These are phyloP conservation scores for Redunca redunca DNA, from an alignment of 2,113 vertebrate species.

Conservation along the genomic window DNA sequence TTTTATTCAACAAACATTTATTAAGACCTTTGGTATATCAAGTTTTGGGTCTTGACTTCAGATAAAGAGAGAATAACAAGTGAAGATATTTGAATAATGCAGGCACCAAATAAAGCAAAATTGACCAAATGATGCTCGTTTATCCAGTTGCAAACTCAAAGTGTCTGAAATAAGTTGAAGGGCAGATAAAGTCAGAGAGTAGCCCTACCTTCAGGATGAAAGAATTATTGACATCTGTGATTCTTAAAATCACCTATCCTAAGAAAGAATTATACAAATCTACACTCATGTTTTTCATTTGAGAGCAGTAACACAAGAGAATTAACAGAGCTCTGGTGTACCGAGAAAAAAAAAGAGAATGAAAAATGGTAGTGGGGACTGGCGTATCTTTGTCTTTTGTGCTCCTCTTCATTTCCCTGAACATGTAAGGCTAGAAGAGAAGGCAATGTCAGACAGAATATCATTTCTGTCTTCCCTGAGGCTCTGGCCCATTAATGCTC, in stretches of 20 bases:
- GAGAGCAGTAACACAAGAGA: background rate
- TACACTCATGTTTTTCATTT: background rate
- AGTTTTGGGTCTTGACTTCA: background rate
- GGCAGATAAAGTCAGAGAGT: background rate
- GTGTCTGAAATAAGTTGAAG: background rate
- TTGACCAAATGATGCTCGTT: background rate
- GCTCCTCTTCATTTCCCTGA: background rate
- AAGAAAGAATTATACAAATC: background rate
- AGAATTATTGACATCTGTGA: background rate
- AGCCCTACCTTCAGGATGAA: background rate
- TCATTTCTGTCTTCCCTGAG: background rate
- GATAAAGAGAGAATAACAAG: background rate
- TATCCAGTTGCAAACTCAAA: background rate
- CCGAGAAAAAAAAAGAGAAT: background rate
- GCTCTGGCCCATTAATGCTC: background rate
- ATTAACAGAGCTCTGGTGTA: background rate
- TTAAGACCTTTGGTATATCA: background rate
- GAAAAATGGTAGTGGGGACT: background rate
- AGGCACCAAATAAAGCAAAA: background rate
- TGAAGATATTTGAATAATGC: background rate
- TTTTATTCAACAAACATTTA: background rate
- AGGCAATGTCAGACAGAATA: background rate
- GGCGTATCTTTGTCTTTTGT: background rate
- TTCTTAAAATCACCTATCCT: background rate
- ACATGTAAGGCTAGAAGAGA: background rate